Base-by-base conservation (phyloP, 2,888 invertebrate genomes). In the Eilema depressum region DNA sequence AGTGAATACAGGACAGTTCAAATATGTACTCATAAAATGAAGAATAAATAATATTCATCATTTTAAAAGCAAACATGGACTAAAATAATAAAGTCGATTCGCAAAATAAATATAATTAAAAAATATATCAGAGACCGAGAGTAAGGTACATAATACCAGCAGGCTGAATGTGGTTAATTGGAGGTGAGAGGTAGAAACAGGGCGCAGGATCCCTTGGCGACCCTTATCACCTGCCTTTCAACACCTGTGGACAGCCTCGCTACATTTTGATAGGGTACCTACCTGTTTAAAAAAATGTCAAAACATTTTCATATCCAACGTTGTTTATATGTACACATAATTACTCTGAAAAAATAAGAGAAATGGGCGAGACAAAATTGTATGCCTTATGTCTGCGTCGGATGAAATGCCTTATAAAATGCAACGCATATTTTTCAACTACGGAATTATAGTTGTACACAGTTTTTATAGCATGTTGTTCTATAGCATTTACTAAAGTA, bases 221-320 rank as follows among this genome's bases (percentile, higher is more conserved):
- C 91, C 91, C 91, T 88, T 84, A 83, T 91, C 91, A 91, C 83
- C 76, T 71, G 80, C 83, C 70, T 83, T 82, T 89, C 88, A 86
- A 84, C 91, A 91, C 89, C 89, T 89, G 89, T 85, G 73, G 75
- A 79, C 80, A 74, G 78, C 62, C 72, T 70, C 70, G 81, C 77
- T 77, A 85, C 81, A 85, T 84, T 87, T 85, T 87, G 81, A 86
- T 85, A 62, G 41, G 63, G 60, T 85, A 81, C 64, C 68, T 85
- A 81, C 64, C 68, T 66, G 82, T 85, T 88, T 86, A 57, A 80
- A 83, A 86, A 86, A 86, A 86, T 77, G 86, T 89, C 87, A 87
- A 87, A 90, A 89, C 83, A 87, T 84, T 86, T 86, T 74, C 80
- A 85, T 80, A 83, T 85, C 82, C 65, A 66, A 33, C 68, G 56